Evolutionary conservation across 2,113 vertebrate genomes (phyloP).

Genomic region (Sclerurus mexicanus): DNA sequence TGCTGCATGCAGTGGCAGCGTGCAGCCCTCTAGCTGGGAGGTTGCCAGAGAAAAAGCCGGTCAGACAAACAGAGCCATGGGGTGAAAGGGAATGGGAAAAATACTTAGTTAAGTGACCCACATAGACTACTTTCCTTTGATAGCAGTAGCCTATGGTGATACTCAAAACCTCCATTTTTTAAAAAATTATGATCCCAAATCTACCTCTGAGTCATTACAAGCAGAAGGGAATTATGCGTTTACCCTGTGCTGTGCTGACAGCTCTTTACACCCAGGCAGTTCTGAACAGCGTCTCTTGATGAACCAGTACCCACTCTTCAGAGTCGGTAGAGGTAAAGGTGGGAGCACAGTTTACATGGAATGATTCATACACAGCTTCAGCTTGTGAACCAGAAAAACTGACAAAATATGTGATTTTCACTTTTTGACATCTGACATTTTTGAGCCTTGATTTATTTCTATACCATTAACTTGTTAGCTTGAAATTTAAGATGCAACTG

Average conservation of each 20-base stretch:
- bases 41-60: background rate
- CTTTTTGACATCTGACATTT: background rate
- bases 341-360: background rate
- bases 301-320: background rate
- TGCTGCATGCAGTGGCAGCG: background rate
- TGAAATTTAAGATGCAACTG: background rate
- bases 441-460: background rate
- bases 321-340: background rate
- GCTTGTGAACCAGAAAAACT: background rate
- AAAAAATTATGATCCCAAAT: background rate
- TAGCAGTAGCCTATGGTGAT: background rate
- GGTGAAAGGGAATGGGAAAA: background rate
- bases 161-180: background rate
- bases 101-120: background rate
- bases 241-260: background rate
- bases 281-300: background rate
- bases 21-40: background rate
- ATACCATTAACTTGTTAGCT: background rate
- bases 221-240: fast-evolving
- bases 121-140: background rate
- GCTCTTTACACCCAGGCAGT: background rate
- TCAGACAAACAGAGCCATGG: background rate
- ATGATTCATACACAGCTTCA: background rate
- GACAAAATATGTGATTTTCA: background rate
- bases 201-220: fast-evolving